These are phyloP conservation scores for Cottoperca gobio DNA, from an alignment of 2,797 vertebrate genomes.

Conservation along the genomic window DNA sequence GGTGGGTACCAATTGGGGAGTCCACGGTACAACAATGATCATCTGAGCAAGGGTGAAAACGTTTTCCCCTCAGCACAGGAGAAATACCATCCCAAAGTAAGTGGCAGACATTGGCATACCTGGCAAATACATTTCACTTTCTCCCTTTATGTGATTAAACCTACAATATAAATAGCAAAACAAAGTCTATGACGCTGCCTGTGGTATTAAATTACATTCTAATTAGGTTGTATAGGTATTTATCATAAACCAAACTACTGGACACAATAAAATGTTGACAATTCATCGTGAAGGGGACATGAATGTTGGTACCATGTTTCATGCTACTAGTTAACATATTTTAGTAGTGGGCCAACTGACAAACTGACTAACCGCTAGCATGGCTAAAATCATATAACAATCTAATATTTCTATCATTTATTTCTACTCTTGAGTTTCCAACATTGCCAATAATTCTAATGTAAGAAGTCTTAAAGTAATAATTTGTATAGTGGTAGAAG, in stretches of 20 bases:
- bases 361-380: background rate
- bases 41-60: background rate
- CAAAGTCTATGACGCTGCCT: background rate
- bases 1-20: background rate
- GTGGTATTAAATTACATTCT: slow-evolving; percentile 2
- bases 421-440: background rate
- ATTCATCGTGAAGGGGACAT: background rate
- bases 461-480: too few species aligned
- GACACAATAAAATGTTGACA: background rate
- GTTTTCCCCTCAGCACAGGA: background rate
- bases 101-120: background rate
- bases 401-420: background rate
- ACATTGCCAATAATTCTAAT: background rate
- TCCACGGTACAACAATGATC: background rate
- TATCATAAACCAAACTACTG: background rate
- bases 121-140: background rate
- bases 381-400: background rate
- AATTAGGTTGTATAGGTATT: background rate
- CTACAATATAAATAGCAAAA: background rate
- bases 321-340: background rate
- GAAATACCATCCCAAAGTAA: background rate
- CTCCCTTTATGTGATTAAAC: background rate
- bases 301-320: too few species aligned
- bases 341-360: background rate
- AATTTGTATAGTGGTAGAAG: too few species aligned